These are phyloP conservation scores for Sebastes taczanowskii DNA, from an alignment of 2,797 vertebrate species.

Conservation along the genomic window DNA sequence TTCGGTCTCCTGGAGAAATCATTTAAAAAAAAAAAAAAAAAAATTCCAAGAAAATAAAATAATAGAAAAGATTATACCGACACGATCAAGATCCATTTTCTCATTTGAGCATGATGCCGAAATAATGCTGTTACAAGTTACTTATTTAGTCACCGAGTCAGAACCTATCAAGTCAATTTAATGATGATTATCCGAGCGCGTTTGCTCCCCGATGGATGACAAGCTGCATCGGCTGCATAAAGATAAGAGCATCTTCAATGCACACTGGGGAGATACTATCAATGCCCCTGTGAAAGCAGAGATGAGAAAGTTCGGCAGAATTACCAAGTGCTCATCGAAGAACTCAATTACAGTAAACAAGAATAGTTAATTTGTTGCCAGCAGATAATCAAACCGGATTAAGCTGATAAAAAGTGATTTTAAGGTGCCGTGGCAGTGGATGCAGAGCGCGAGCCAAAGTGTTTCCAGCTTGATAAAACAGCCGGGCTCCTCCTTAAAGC, in stretches of 20 bases:
- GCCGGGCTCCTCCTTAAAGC: constrained; percentile 71
- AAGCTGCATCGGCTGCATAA: constrained; percentile 68
- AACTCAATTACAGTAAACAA: constrained; percentile 81
- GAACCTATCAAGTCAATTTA: constrained; percentile 73
- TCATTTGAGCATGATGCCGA: neutral
- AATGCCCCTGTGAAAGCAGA: constrained; percentile 69
- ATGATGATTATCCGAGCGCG: constrained; percentile 65
- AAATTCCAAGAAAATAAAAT: constrained; percentile 42
- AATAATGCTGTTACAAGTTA: constrained; percentile 50
- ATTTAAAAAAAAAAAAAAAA: constrained; percentile 28
- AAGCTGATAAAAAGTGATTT: constrained; percentile 76
- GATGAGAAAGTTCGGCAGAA: constrained; percentile 75
- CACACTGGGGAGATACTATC: constrained; percentile 74
- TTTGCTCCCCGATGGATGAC: constrained; percentile 69
- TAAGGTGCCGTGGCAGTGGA: constrained; percentile 66
- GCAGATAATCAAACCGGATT: constrained; percentile 79
- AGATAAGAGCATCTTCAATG: constrained; percentile 77
- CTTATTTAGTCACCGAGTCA: constrained; percentile 63
- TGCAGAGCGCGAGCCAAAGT: constrained; percentile 33
- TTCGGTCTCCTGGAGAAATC: constrained; percentile 55
- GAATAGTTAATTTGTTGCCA: constrained; percentile 79
- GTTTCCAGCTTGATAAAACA: constrained; percentile 58
- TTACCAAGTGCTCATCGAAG: constrained; percentile 67
- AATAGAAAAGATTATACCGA: neutral
- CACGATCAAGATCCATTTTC: neutral